Evolutionary conservation across 2,113 vertebrate species (phyloP).

Genomic region (Cyprinus carpio): DNA sequence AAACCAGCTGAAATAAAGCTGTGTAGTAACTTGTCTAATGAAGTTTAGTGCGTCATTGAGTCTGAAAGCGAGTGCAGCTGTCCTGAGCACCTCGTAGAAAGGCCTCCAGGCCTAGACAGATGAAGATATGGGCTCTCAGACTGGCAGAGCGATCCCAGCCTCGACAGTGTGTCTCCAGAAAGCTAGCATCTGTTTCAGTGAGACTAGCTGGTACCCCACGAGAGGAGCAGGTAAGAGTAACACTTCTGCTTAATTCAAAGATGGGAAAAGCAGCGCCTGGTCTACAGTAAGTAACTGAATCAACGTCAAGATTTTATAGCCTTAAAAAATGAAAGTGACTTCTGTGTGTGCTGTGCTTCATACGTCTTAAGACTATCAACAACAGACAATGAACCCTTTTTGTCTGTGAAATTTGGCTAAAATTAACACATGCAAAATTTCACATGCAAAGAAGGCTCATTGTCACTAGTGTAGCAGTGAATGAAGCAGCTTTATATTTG

Average conservation of each 20-base stretch:
- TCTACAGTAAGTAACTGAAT: constrained; percentile 85
- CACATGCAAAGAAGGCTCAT: neutral
- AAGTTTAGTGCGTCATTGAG: constrained; percentile 74
- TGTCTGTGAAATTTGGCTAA: neutral
- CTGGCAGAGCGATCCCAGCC: constrained; percentile 66
- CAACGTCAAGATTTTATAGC: no score
- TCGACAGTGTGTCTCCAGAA: constrained; percentile 84
- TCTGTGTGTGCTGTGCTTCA: no score
- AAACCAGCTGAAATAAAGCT: no score
- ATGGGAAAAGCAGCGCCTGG: constrained; percentile 83
- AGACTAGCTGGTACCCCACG: no score
- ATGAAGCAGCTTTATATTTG: no score
- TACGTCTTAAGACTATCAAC: neutral
- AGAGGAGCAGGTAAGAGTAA: constrained; percentile 90
- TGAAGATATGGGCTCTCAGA: constrained; percentile 35
- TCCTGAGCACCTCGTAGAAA: constrained; percentile 60
- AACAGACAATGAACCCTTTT: neutral
- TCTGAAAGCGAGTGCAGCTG: constrained; percentile 65
- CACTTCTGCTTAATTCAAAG: constrained; percentile 95
- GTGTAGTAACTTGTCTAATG: no score
- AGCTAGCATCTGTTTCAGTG: constrained; percentile 83
- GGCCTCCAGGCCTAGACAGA: constrained; percentile 88
- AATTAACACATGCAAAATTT: neutral
- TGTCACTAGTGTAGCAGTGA: neutral
- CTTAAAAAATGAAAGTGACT: neutral